Evolutionary conservation across 2,113 vertebrate species (phyloP).

Genomic region (Chauna torquata): DNA sequence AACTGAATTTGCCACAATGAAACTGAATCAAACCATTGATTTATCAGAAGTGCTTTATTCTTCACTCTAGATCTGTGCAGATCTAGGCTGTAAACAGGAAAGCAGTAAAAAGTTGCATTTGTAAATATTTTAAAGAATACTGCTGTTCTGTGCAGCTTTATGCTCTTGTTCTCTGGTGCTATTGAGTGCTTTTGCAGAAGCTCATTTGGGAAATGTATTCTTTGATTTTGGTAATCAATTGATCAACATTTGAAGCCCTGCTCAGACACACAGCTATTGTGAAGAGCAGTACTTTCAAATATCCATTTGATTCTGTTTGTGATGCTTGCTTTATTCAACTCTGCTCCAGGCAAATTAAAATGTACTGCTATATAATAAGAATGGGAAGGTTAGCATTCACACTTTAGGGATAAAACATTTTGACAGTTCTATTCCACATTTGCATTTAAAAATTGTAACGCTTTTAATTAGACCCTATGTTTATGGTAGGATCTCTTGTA

Average conservation of each 20-base stretch:
- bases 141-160: background rate
- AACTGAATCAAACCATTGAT: background rate
- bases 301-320: conserved; percentile 45
- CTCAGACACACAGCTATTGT: conserved; percentile 9
- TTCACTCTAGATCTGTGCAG: conserved; percentile 42
- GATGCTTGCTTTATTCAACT: conserved; percentile 36
- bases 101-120: conserved; percentile 47
- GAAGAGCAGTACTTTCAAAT: conserved; percentile 26
- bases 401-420: conserved; percentile 62
- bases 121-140: conserved; percentile 42
- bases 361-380: conserved; percentile 42
- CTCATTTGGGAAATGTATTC: conserved; percentile 44
- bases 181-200: conserved; percentile 21
- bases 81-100: conserved; percentile 67
- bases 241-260: conserved; percentile 41
- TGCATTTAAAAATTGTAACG: conserved; percentile 46
- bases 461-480: conserved; percentile 44
- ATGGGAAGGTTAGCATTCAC: conserved; percentile 47
- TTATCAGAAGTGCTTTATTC: background rate
- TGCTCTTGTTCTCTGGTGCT: background rate
- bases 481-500: background rate
- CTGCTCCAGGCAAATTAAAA: conserved; percentile 56
- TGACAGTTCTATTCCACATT: conserved; percentile 57
- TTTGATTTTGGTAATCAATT: conserved; percentile 57
- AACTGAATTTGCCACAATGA: background rate